Evolutionary conservation across 2,797 vertebrate species (phyloP).

Genomic region (Chaetophractus vellerosus): DNA sequence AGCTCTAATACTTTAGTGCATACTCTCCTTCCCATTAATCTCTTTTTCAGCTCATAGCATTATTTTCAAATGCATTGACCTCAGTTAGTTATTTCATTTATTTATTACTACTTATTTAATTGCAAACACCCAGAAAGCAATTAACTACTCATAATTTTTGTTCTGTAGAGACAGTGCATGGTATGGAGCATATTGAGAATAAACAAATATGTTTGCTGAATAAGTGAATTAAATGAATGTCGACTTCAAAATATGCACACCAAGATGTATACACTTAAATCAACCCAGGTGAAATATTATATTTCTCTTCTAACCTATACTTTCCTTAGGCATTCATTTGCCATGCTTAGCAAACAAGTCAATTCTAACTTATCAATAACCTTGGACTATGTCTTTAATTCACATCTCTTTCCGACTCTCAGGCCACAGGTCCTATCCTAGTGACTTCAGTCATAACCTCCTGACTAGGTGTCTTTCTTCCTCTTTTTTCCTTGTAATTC

Average conservation of each 20-base stretch:
- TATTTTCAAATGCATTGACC: too few species aligned
- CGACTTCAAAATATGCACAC: neutral
- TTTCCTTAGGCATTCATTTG: neutral
- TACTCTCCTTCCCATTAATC: neutral
- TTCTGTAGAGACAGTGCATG: neutral
- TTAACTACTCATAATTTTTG: neutral
- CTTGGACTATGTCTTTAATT: neutral
- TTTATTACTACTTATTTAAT: neutral
- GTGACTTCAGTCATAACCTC: neutral
- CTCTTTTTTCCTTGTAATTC: neutral
- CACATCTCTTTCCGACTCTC: too few species aligned
- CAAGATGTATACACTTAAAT: neutral
- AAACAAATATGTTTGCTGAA: neutral
- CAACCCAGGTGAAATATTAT: neutral
- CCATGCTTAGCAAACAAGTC: neutral
- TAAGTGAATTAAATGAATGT: neutral
- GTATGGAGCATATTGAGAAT: neutral
- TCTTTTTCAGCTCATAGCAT: neutral
- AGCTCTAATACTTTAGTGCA: neutral
- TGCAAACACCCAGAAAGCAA: neutral
- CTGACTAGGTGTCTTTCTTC: accelerated
- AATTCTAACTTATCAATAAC: neutral
- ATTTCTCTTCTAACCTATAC: neutral
- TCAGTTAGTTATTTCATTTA: neutral
- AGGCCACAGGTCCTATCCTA: neutral